Percentiles rank a stretch among this genome's conserved stretches.
Conservation (phyloP, 2,113 vertebrate genomes). For the Grantiella picta region DNA sequence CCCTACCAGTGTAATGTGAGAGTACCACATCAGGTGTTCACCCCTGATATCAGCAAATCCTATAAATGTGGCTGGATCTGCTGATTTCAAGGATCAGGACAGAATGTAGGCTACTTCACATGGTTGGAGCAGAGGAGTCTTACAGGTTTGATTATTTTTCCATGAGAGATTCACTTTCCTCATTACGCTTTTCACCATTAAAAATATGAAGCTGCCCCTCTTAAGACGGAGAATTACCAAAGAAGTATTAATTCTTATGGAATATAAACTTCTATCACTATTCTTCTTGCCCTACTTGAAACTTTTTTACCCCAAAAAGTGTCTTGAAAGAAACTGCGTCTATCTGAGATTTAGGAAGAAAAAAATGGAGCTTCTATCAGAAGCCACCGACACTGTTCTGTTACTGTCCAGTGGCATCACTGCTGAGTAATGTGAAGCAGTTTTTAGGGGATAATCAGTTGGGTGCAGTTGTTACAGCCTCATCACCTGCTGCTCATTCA, state of each 20-base stretch:
- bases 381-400: neutral
- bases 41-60: conserved; percentile 40
- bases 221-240: neutral
- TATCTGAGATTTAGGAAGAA: neutral
- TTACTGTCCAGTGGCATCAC: conserved; percentile 42
- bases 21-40: conserved; percentile 47
- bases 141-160: neutral
- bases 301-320: neutral
- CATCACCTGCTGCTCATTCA: conserved; percentile 55
- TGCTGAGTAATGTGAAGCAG: conserved; percentile 52
- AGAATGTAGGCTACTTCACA: neutral
- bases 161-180: neutral
- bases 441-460: conserved; percentile 11
- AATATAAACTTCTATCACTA: neutral
- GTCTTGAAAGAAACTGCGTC: neutral
- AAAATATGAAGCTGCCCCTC: neutral
- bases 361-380: neutral
- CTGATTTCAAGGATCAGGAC: neutral
- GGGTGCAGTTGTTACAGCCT: conserved; percentile 53
- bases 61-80: neutral
- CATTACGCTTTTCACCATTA: neutral
- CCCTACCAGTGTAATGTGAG: conserved; percentile 48
- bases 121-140: neutral
- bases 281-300: neutral
- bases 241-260: neutral